A percentile compares a stretch with the other conserved stretches of the same genome.
These are phyloP conservation scores for Uloborus diversus DNA, from an alignment of 1,140 invertebrate genomes.

Conservation along the genomic window DNA sequence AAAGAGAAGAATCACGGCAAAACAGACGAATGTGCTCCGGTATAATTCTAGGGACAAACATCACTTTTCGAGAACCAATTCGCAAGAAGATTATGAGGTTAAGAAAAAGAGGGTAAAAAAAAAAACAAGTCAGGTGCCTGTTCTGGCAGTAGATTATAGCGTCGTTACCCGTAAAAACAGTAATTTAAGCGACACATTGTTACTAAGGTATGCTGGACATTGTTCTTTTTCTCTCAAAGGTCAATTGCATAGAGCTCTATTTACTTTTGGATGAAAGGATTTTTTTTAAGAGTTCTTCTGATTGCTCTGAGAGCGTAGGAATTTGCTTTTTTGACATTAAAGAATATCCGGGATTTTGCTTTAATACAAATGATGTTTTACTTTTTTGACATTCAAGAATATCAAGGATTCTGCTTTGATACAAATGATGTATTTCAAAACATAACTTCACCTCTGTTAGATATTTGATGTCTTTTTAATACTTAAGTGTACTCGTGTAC, in stretches of 20 bases:
- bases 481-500: too few species aligned
- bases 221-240: slow-evolving; percentile 3
- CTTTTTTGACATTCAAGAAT: too few species aligned
- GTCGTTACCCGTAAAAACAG: slow-evolving; percentile 46
- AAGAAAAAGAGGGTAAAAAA: background rate
- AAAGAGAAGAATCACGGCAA: background rate
- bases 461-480: too few species aligned
- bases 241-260: background rate
- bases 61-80: background rate
- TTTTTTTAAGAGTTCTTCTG: too few species aligned
- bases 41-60: background rate
- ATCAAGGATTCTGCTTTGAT: too few species aligned
- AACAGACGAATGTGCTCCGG: background rate
- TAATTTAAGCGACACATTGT: slow-evolving; percentile 46
- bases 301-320: too few species aligned
- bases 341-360: too few species aligned
- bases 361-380: too few species aligned
- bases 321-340: too few species aligned
- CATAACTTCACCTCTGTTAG: too few species aligned
- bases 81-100: background rate
- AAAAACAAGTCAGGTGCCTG: too few species aligned
- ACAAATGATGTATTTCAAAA: too few species aligned
- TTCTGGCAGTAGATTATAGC: slow-evolving; percentile 2
- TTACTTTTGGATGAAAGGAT: background rate
- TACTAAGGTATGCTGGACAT: background rate